Evolutionary conservation across 2,888 invertebrate genomes (phyloP), one percentile per base, ranked within the genome.

Genomic region (Pogonocherus hispidulus): DNA sequence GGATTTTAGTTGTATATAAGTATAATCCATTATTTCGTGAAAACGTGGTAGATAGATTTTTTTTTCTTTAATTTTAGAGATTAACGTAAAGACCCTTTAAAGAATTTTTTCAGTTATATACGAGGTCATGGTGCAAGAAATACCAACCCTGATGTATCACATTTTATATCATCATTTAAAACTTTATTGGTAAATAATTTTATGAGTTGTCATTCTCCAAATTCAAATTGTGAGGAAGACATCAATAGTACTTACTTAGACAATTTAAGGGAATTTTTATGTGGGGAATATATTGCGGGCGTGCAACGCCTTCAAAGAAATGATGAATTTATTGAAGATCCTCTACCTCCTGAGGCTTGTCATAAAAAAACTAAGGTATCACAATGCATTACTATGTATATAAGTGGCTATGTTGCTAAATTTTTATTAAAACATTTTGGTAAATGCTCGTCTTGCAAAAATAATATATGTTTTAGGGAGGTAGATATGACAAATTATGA

Each of bases 161-260:
- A 71, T 23, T 71, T 71, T 32, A 27, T 66, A n/a, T 14, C 63
- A 1, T 66, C 66, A 1, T 69, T 66, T 44, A 71, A 71, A 52
- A 18, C 69, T 1, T 35, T 69, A 16, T 5, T 69, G n/a, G 23
- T 70, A 11, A 71, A 57, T 49, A 71, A 69, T 57, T 71, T 63
- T 37, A 66, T 69, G 52, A 16, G 66, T 16, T 9, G 22, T 19
- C 71, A 69, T 35, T 71, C 69, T 0, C 69, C 69, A 14, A 18
- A 37, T 9, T 49, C 52, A 11, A 69, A 71, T 49, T 69, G 71
- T 63, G 32, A 69, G 52, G 60, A 69, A 37, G 66, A 71, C 41
- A 9, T 19, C 14, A 18, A 14, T 41, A 37, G 11, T 22, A 70
- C 35, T 16, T 49, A 37, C 23, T 37, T 72, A 4, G 67, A 72